Conservation (phyloP, 2,113 vertebrate species). For the Perccottus glenii region DNA sequence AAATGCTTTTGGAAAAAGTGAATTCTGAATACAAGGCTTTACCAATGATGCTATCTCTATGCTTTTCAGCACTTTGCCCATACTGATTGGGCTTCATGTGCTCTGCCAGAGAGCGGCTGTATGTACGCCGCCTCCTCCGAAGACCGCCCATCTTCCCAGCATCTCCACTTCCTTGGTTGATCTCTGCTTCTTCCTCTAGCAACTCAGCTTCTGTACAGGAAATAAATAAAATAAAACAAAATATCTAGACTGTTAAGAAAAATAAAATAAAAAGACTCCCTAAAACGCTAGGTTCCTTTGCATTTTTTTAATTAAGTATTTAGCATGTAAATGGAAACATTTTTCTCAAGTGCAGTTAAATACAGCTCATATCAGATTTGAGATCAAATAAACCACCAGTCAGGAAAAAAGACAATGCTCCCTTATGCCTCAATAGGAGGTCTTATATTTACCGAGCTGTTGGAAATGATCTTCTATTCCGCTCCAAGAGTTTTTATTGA, state of each 20-base stretch:
- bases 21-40: conserved; percentile 7
- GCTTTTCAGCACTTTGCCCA: conserved; percentile 53
- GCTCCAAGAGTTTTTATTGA: conserved; percentile 96
- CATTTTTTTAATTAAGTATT: too few relatives aligned
- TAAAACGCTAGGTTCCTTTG: too few relatives aligned
- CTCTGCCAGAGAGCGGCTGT: conserved; percentile 81
- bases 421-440: background rate
- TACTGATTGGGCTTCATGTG: conserved; percentile 78
- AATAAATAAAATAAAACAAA: background rate
- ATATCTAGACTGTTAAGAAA: too few relatives aligned
- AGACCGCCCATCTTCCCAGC: conserved; percentile 81
- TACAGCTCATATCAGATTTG: conserved; percentile 17
- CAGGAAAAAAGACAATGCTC: background rate
- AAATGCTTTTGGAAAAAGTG: too few relatives aligned
- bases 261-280: too few relatives aligned
- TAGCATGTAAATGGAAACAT: background rate
- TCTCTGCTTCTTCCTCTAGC: conserved; percentile 86
- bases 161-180: conserved; percentile 84
- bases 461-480: conserved; percentile 90
- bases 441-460: conserved; percentile 85
- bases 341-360: conserved; percentile 15
- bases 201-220: conserved; percentile 85
- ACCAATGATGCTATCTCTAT: conserved; percentile 68
- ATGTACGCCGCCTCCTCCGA: conserved; percentile 85
- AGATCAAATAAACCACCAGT: conserved; percentile 28